These are phyloP conservation scores for Nasua narica DNA, from an alignment of 2,797 vertebrate species.

Conservation along the genomic window DNA sequence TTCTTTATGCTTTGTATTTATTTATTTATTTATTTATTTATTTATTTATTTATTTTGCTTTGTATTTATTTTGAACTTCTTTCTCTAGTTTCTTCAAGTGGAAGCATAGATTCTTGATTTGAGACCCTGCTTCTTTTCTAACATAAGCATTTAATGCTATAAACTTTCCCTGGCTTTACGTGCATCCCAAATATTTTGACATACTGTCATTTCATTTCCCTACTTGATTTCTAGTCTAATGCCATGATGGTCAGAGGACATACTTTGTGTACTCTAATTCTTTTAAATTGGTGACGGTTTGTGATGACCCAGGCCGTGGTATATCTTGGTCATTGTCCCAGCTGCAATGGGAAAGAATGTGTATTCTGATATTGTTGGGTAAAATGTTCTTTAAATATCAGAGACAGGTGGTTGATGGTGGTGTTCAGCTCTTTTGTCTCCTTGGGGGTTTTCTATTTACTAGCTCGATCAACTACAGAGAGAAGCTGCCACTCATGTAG, in stretches of 20 bases:
- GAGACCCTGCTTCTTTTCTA: neutral
- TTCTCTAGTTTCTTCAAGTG: neutral
- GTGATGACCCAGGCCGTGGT: neutral
- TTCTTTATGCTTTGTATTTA: neutral
- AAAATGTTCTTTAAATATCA: neutral
- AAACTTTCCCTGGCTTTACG: neutral
- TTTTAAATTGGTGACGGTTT: neutral
- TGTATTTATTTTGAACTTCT: neutral
- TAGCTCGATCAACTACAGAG: neutral
- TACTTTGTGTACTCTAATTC: neutral
- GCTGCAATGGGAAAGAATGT: neutral
- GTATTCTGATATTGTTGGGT: neutral
- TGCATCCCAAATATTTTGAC: neutral
- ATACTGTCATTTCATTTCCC: neutral
- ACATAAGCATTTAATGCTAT: neutral
- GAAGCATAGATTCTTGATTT: neutral
- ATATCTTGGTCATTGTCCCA: neutral
- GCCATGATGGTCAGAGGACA: neutral
- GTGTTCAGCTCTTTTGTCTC: neutral
- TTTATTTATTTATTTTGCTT: neutral
- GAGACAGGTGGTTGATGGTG: neutral
- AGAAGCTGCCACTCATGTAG: neutral
- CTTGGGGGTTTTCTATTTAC: neutral
- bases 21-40: neutral
- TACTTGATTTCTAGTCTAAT: neutral